phyloP scores from a whole-genome alignment of 2,888 invertebrate species.

The Parapristionchus giblindavisi region DNA sequence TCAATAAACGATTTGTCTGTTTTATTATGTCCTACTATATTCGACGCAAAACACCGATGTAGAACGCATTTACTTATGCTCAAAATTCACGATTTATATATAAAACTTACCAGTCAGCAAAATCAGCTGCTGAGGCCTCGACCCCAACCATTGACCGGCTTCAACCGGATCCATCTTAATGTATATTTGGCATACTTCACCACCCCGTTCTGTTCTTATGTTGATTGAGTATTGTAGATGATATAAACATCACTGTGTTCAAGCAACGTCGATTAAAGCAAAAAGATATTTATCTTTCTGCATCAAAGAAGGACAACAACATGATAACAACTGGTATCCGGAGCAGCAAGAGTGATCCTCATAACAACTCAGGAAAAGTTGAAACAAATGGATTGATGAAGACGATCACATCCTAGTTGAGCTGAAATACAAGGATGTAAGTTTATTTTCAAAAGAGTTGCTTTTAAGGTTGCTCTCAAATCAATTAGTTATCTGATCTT shows the following conservation, averaged over 20 bases:
- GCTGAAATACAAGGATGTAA: conserved; percentile 16
- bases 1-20: too few species aligned
- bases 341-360: neutral
- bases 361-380: conserved; percentile 11
- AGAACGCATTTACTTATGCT: too few species aligned
- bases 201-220: neutral
- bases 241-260: conserved; percentile 15
- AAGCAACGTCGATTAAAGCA: neutral
- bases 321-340: conserved; percentile 16
- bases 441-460: too few species aligned
- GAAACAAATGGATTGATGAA: neutral
- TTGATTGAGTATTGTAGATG: conserved; percentile 29
- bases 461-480: too few species aligned
- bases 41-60: too few species aligned
- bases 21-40: too few species aligned
- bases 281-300: conserved; percentile 16
- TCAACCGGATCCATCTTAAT: conserved; percentile 64
- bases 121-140: conserved; percentile 74
- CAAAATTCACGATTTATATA: too few species aligned
- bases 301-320: conserved; percentile 27
- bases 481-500: too few species aligned
- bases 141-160: conserved; percentile 58
- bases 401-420: conserved; percentile 15
- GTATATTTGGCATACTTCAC: neutral
- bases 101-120: conserved; percentile 80